These are phyloP conservation scores for Apaloderma vittatum DNA, from an alignment of 2,113 vertebrate genomes.

Conservation along the genomic window DNA sequence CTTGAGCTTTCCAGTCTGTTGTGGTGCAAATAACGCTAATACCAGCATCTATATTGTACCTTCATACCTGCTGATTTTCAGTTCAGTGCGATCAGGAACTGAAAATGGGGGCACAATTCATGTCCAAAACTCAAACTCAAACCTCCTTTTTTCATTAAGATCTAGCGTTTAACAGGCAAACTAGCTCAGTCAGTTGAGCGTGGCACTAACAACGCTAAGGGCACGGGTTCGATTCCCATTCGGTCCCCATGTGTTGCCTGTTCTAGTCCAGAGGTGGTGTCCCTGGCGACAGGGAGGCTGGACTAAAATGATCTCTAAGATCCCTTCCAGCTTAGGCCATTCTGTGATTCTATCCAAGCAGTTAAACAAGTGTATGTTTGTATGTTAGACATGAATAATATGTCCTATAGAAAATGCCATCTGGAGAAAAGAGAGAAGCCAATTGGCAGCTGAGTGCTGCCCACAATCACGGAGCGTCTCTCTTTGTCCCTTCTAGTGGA, in stretches of 20 bases:
- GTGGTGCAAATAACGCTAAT: background rate
- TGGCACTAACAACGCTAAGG: no score
- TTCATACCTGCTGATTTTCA: background rate
- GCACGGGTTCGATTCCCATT: no score
- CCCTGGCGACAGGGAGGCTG: no score
- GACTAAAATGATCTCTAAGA: no score
- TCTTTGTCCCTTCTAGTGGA: background rate
- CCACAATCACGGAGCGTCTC: rapidly evolving
- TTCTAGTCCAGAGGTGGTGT: no score
- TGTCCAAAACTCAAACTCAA: background rate
- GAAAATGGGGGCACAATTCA: rapidly evolving
- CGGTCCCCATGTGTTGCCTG: no score
- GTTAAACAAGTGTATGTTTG: background rate
- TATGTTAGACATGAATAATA: background rate
- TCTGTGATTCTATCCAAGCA: no score
- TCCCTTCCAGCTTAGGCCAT: no score
- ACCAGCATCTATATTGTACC: no score
- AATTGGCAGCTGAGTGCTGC: background rate
- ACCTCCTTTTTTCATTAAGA: background rate
- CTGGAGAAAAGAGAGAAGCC: background rate
- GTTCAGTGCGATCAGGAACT: background rate
- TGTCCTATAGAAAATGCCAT: background rate
- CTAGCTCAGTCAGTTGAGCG: no score
- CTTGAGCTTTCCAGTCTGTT: background rate
- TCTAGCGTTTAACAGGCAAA: background rate